Evolutionary conservation across 2,113 vertebrate genomes (phyloP).

Genomic region (Archilochus colubris): DNA sequence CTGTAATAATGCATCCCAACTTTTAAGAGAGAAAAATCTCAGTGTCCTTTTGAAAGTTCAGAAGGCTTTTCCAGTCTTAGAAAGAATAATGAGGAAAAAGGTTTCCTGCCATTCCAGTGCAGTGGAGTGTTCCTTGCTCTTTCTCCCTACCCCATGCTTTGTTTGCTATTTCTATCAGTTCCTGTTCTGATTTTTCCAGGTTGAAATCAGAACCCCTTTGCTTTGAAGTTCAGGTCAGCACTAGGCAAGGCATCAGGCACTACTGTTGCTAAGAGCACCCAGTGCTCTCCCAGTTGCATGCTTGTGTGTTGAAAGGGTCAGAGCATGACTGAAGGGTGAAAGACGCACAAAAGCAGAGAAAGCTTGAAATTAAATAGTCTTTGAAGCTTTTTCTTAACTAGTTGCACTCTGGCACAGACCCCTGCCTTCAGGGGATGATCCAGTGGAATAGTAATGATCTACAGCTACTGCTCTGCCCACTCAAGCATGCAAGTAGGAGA

Average conservation of each 20-base stretch:
- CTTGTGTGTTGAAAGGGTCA: neutral
- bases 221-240: constrained; percentile 5
- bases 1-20: neutral
- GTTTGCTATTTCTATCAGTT: neutral
- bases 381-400: constrained; percentile 52
- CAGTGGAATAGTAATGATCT: constrained; percentile 52
- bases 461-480: constrained; percentile 1
- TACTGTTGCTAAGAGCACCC: neutral
- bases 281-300: neutral
- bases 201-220: neutral
- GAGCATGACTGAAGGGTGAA: neutral
- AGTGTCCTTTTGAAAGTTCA: neutral
- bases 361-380: constrained; percentile 60
- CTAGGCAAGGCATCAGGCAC: neutral
- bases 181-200: neutral
- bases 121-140: accelerated
- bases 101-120: neutral
- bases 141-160: neutral
- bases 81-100: neutral
- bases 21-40: neutral
- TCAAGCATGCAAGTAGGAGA: neutral
- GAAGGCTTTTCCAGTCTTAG: neutral
- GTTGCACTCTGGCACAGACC: constrained; percentile 22
- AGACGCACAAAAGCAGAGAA: constrained; percentile 34
- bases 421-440: constrained; percentile 20